Conservation (phyloP, 2,888 invertebrate species). For the Drosophila demipolita region DNA sequence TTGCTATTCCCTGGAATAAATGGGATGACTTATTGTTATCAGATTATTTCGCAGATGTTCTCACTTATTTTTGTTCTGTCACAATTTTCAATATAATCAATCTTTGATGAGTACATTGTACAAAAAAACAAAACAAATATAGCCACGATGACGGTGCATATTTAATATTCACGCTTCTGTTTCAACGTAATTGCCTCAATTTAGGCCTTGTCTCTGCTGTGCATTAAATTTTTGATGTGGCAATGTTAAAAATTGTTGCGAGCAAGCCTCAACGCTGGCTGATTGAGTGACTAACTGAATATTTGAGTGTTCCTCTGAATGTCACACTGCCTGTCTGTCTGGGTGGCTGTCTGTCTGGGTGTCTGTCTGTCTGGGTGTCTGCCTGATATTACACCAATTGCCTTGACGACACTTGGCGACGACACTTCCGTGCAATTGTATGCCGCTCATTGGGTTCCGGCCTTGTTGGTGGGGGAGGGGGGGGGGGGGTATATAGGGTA, state of each 20-base stretch:
- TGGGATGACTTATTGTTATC: not conserved
- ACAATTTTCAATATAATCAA: conserved; percentile 1
- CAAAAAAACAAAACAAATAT: not conserved
- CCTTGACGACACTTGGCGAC: conserved; percentile 79
- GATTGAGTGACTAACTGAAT: conserved; percentile 50
- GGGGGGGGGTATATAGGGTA: not conserved
- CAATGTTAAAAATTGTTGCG: conserved; percentile 41
- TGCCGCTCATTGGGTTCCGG: conserved; percentile 69
- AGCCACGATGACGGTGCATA: conserved; percentile 13
- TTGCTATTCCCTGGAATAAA: no score
- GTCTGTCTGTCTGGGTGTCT: conserved; percentile 17
- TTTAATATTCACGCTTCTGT: conserved; percentile 16
- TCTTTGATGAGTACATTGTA: not conserved
- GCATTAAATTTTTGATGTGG: conserved; percentile 46
- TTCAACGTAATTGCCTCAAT: conserved; percentile 39
- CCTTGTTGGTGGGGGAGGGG: not conserved
- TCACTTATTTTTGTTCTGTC: no score
- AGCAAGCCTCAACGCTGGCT: conserved; percentile 18
- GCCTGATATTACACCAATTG: conserved; percentile 70
- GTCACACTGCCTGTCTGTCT: conserved; percentile 10
- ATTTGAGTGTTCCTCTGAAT: conserved; percentile 38
- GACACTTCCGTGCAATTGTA: conserved; percentile 81
- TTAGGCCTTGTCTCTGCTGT: conserved; percentile 6
- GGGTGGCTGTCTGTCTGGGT: conserved; percentile 14
- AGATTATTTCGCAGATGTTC: not conserved